Conservation (phyloP, 2,888 invertebrate genomes). For the Sphinx pinastri region DNA sequence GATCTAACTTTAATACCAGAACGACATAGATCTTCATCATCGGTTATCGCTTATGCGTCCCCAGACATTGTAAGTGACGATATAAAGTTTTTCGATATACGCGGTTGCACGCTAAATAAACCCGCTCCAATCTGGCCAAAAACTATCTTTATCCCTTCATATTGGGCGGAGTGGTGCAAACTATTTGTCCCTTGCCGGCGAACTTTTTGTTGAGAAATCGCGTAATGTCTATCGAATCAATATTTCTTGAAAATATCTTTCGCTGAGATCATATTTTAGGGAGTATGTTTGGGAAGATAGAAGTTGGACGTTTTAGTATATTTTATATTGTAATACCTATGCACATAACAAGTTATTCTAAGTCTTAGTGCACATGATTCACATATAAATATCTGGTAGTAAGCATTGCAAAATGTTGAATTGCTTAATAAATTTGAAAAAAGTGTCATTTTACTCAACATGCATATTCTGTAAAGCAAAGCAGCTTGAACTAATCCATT, state of each 20-base stretch:
- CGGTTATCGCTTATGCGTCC: conserved; percentile 17
- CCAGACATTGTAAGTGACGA: conserved; percentile 30
- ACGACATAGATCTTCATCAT: conserved; percentile 13
- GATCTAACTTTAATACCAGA: neutral
- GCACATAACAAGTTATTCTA: too few species aligned
- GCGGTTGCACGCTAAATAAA: conserved; percentile 45
- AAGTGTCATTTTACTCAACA: too few species aligned
- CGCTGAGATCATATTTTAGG: neutral
- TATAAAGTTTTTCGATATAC: conserved; percentile 47
- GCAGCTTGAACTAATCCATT: neutral
- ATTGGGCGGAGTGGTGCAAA: conserved; percentile 48
- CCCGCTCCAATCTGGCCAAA: conserved; percentile 44
- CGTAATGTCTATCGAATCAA: conserved; percentile 11
- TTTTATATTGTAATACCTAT: neutral
- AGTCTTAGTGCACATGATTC: too few species aligned
- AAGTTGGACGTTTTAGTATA: neutral
- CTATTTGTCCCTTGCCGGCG: conserved; percentile 46
- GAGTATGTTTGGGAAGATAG: neutral
- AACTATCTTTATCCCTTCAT: conserved; percentile 48
- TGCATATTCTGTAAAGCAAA: neutral
- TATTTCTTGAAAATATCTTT: conserved; percentile 13
- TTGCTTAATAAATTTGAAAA: too few species aligned
- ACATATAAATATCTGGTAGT: too few species aligned
- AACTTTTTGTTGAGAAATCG: conserved; percentile 48
- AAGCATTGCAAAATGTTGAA: too few species aligned